A percentile compares a stretch with the other conserved stretches of the same genome.
Conservation (phyloP, 2,888 invertebrate genomes). For the Lydus trimaculatus region DNA sequence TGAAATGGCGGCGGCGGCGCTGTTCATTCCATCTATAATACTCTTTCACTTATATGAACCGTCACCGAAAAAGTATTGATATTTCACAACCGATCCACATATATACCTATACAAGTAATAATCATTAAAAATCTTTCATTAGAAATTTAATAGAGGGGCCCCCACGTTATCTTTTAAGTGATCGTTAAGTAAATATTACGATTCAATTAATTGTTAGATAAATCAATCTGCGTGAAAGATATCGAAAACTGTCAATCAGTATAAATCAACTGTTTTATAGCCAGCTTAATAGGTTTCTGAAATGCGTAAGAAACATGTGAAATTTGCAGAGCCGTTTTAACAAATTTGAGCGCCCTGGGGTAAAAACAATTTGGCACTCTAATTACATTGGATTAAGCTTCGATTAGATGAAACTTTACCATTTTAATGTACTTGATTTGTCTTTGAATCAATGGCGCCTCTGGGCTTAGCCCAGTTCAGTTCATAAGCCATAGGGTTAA, state of each 20-base stretch:
- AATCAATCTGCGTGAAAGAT: neutral
- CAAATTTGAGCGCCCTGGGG: no score
- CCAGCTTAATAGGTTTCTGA: no score
- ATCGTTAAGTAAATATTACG: neutral
- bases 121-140: slow-evolving; percentile 2
- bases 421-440: no score
- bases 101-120: no score
- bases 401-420: no score
- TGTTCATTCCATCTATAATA: slow-evolving; percentile 36
- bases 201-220: neutral
- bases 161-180: neutral
- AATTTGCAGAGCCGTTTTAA: no score
- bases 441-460: no score
- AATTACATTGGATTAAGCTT: no score
- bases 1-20: slow-evolving; percentile 51
- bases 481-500: no score
- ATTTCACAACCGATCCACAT: slow-evolving; percentile 32
- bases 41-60: slow-evolving; percentile 34
- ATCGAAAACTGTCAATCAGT: neutral
- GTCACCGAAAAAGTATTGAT: slow-evolving; percentile 48
- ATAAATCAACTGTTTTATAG: neutral
- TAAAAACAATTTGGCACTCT: no score
- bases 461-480: no score
- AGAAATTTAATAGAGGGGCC: neutral
- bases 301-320: no score